Evolutionary conservation across 2,113 vertebrate species (phyloP).

Genomic region (Climacteris rufus): DNA sequence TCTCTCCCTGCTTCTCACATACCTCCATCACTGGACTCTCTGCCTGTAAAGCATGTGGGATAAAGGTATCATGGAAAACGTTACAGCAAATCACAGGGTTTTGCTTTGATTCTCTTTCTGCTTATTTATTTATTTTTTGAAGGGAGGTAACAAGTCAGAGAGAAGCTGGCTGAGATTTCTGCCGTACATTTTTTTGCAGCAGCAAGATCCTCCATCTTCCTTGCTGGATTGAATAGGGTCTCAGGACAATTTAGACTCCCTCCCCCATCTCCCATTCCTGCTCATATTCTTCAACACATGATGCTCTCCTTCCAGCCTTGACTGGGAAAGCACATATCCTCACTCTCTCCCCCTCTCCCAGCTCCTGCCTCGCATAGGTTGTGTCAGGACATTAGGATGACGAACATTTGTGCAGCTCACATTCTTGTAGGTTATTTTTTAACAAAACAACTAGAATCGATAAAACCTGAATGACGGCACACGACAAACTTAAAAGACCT

Average conservation of each 20-base stretch:
- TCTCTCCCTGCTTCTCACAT: not conserved
- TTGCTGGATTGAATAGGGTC: slow-evolving; percentile 62
- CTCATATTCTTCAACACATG: slow-evolving; percentile 30
- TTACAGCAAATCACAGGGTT: not conserved
- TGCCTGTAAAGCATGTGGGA: not conserved
- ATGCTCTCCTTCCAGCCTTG: slow-evolving; percentile 34
- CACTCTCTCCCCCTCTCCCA: not conserved
- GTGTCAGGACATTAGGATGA: slow-evolving; percentile 35
- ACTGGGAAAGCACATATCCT: slow-evolving; percentile 8
- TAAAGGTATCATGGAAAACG: slow-evolving; percentile 8
- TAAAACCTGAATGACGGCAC: slow-evolving; percentile 23
- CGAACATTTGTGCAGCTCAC: slow-evolving; percentile 20
- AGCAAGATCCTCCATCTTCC: slow-evolving; percentile 64
- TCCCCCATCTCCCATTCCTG: slow-evolving; percentile 49
- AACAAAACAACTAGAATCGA: slow-evolving; percentile 37
- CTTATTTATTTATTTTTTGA: slow-evolving; percentile 38
- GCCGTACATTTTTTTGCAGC: slow-evolving; percentile 35
- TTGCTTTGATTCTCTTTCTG: slow-evolving; percentile 14
- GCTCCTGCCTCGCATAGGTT: slow-evolving; percentile 13
- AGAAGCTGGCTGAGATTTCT: slow-evolving; percentile 41
- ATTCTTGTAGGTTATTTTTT: slow-evolving; percentile 35
- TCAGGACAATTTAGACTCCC: slow-evolving; percentile 50
- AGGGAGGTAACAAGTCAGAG: slow-evolving; percentile 36
- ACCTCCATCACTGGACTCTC: slow-evolving; percentile 22
- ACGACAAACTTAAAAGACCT: slow-evolving; percentile 50